Base-by-base conservation (phyloP, 1,140 invertebrate genomes). In the Acyrthosiphon pisum region DNA sequence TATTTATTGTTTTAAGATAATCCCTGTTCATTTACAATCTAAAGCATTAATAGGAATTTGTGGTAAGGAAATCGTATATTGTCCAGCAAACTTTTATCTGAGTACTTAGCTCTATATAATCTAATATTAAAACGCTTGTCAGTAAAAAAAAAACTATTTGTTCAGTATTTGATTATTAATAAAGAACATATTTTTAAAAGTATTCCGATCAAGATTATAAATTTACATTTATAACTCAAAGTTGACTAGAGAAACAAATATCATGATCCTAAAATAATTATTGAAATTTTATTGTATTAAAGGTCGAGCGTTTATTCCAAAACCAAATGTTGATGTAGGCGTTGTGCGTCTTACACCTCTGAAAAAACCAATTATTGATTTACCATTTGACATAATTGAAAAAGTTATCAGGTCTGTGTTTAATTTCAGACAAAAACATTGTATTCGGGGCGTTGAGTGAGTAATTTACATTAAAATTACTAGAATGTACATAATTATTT, bases 301-400 rank as follows among this genome's bases (percentile, higher is more conserved):
- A 97, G 97, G 97, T 22, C 95, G 95, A 94, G 97, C 97, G 18
- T 99, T 99, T 96, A 96, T 99, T 87, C 99, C 99, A 0, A 97
- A 97, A 94, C 99, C 99, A 0, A 96, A 99, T 92, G 99, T 99
- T 18, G 98, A 99, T 96, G 99, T 99, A 9, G 98, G 98, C 87
- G 97, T 99, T 22, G 98, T 99, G 0, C 97, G 97, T 88, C 96
- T 99, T 88, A 96, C 96, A 44, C 99, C 99, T 7, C 95, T 97
- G 7, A 96, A 96, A 94, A 95, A 96, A 89, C 99, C 99, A 4
- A 94, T 97, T 9, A 98, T 99, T 94, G 95, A 96, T 83, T 95
- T 98, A 50, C 97, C 98, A 0, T 99, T 99, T 95, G 95, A 97
- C 94, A 95, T 99, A 26, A 97, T 99, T 86, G 98, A 99, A 95